These are phyloP conservation scores for Callyntrura sp. DNA, from an alignment of 2,888 invertebrate genomes.

Conservation along the genomic window DNA sequence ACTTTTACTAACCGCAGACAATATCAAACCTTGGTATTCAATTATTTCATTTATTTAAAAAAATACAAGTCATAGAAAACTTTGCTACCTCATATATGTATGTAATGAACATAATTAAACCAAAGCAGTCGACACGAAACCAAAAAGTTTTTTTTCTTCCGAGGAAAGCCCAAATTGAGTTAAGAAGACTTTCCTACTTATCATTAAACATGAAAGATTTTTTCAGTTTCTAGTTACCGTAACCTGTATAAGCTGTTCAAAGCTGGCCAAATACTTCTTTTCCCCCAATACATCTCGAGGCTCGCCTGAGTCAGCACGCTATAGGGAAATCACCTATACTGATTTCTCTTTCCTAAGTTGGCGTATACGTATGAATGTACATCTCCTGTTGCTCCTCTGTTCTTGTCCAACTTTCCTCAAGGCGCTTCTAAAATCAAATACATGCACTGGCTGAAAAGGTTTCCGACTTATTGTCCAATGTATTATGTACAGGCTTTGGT, in stretches of 20 bases:
- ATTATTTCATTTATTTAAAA: too few species aligned
- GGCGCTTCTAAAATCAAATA: slow-evolving; percentile 64
- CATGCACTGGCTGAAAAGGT: too few species aligned
- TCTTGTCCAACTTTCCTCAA: slow-evolving; percentile 45
- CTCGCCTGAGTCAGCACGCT: too few species aligned
- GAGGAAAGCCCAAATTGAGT: slow-evolving; percentile 12
- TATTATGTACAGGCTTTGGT: too few species aligned
- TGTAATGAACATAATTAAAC: too few species aligned
- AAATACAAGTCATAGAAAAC: too few species aligned
- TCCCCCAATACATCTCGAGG: neutral
- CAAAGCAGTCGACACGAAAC: neutral
- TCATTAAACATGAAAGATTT: slow-evolving; percentile 28
- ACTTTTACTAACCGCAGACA: too few species aligned
- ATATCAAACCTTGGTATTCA: too few species aligned
- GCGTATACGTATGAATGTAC: neutral
- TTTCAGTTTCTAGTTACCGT: neutral
- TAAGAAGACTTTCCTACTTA: slow-evolving; percentile 23
- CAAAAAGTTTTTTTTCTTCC: too few species aligned
- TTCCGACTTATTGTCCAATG: too few species aligned
- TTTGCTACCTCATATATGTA: too few species aligned
- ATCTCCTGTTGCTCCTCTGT: slow-evolving; percentile 69
- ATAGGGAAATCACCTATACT: too few species aligned
- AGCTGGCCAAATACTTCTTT: neutral
- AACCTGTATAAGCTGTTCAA: slow-evolving; percentile 21
- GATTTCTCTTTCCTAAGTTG: neutral